Base-by-base conservation (phyloP, 2,797 vertebrate species). In the Sarcophilus harrisii region DNA sequence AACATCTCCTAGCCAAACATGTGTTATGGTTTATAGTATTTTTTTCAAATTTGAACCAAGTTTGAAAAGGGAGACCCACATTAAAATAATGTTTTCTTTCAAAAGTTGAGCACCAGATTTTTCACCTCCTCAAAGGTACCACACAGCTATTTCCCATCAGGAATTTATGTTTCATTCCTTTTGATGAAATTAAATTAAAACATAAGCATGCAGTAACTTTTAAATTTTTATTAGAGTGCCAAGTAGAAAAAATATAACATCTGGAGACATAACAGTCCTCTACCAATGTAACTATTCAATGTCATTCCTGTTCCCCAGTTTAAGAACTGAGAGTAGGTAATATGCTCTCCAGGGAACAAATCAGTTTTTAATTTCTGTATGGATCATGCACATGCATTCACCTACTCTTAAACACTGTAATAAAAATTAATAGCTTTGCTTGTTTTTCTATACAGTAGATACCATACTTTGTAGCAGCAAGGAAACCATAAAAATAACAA, bases 171-270 rank as follows among this genome's bases (percentile, higher is more conserved):
- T 8, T 73, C 59, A 30, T 57, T 94, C 16, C 14, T 92, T 90
- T 60, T 13, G 90, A 93, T 57, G 91, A 97, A 94, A 24, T 12
- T 57, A 38, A 87, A 59, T 93, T 30, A 90, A 92, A n/a, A 73
- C 6, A 10, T 73, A 73, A 21, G 2, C 21, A 38, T 38, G 0
- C n/a, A 38, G 0, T 38, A 38, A 38, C 16, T 73, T 38, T 73
- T 38, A 73, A 73, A 38, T 38, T 38, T n/a, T 73, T 21, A 73
- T 38, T 73, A 5, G 5, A 21, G 16, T 38, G 18, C 32, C n/a
- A 73, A 73, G 18, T 73, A 73, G 66, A 38, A 73, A 73, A 73
- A 73, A 73, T 21, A 73, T 21, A 73, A n/a, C 62, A 73, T 73
- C 18, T 73, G n/a, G 66, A 73, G 66, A 73, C 16, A 73, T 38